Evolutionary conservation across 2,888 invertebrate species (phyloP).

Genomic region (Clivina fossor): DNA sequence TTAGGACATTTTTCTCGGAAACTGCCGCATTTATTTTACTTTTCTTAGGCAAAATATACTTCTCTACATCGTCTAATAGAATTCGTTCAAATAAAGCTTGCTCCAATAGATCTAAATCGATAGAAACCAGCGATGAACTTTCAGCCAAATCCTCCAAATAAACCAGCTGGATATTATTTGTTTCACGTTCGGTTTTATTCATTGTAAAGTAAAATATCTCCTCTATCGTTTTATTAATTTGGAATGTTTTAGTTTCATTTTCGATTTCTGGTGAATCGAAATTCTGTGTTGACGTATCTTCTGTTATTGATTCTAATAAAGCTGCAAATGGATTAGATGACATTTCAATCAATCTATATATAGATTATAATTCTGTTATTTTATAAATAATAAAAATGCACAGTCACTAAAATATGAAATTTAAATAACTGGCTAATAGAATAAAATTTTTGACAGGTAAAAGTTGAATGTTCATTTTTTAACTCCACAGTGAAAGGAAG

Average conservation of each 20-base stretch:
- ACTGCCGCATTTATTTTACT: constrained; percentile 55
- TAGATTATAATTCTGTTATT: no score
- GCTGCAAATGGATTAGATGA: constrained; percentile 44
- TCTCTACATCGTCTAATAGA: constrained; percentile 60
- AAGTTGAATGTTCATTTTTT: no score
- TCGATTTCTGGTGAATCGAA: constrained; percentile 40
- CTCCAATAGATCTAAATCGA: constrained; percentile 68
- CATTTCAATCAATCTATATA: no score
- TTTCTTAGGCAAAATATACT: constrained; percentile 56
- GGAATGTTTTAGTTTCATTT: constrained; percentile 11
- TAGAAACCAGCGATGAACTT: constrained; percentile 54
- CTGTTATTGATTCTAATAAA: constrained; percentile 34
- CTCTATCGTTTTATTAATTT: constrained; percentile 62
- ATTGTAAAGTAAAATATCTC: constrained; percentile 74
- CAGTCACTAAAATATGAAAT: no score
- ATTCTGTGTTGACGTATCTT: constrained; percentile 34
- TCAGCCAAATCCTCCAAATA: constrained; percentile 66
- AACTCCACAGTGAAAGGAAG: no score
- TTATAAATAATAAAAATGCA: no score
- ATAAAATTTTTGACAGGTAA: no score
- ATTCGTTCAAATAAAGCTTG: constrained; percentile 80
- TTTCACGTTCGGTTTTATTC: constrained; percentile 55
- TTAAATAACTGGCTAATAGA: no score
- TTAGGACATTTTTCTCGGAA: constrained; percentile 64
- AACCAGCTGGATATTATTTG: constrained; percentile 57